Conservation (phyloP, 2,888 invertebrate genomes). For the Drosophila rubida region DNA sequence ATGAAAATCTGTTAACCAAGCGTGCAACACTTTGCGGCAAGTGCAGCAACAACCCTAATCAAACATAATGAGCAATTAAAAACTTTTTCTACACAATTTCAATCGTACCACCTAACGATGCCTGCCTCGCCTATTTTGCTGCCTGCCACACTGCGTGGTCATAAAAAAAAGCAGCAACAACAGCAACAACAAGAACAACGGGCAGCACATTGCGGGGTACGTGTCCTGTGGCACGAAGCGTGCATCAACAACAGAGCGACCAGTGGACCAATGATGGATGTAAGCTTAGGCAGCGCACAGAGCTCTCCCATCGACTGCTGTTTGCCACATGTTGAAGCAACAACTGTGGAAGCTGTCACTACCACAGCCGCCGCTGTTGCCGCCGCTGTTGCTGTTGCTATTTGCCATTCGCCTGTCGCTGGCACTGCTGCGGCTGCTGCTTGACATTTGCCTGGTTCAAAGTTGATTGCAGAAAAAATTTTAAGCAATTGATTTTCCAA, state of each 20-base stretch:
- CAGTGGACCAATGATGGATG: constrained; percentile 42
- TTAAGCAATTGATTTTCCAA: constrained; percentile 15
- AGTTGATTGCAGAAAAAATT: constrained; percentile 12
- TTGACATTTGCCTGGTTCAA: constrained; percentile 7
- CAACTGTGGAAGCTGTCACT: constrained; percentile 9
- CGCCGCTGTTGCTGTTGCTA: constrained; percentile 1
- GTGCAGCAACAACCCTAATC: constrained; percentile 61
- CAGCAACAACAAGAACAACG: constrained; percentile 18
- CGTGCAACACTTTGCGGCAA: constrained; percentile 63
- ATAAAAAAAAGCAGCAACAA: constrained; percentile 16
- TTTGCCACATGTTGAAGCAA: constrained; percentile 54
- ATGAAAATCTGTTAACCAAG: constrained; percentile 60
- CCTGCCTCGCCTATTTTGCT: constrained; percentile 9
- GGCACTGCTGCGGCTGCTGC: not conserved
- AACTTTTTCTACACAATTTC: constrained; percentile 58
- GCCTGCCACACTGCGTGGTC: constrained; percentile 16
- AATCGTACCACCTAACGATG: constrained; percentile 24
- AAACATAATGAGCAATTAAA: constrained; percentile 72
- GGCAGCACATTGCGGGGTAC: constrained; percentile 15
- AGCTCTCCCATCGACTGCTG: constrained; percentile 5
- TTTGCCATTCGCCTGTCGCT: not conserved
- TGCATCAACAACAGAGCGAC: constrained; percentile 22
- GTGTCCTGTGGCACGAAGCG: constrained; percentile 28
- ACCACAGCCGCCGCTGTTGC: not conserved
- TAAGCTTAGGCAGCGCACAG: constrained; percentile 23